Evolutionary conservation across 2,113 vertebrate genomes (phyloP).

Genomic region (Sialia sialis): DNA sequence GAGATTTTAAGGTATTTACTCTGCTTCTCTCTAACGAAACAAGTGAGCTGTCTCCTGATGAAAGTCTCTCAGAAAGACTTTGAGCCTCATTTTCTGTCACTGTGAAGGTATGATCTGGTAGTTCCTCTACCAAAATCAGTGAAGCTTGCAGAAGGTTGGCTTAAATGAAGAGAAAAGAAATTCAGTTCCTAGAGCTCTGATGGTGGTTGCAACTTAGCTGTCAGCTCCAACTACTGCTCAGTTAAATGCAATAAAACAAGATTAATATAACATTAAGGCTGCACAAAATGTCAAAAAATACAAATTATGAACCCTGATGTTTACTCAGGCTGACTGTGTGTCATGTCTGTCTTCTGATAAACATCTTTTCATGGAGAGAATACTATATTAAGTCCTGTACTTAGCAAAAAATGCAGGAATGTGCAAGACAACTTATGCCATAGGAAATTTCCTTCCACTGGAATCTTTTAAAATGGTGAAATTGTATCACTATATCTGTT

Average conservation of each 20-base stretch:
- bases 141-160: constrained; percentile 25
- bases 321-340: constrained; percentile 7
- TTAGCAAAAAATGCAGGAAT: background rate
- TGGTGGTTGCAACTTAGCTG: constrained; percentile 57
- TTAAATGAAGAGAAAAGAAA: constrained; percentile 43
- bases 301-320: constrained; percentile 28
- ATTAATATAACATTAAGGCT: constrained; percentile 47
- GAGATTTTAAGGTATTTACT: background rate
- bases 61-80: background rate
- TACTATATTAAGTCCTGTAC: background rate
- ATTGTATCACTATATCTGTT: background rate
- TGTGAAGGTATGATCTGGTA: background rate
- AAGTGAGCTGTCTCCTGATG: background rate
- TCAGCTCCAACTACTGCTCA: constrained; percentile 39
- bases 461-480: background rate
- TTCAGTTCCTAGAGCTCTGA: constrained; percentile 16
- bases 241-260: constrained; percentile 41
- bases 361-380: background rate
- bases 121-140: background rate
- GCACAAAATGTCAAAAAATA: constrained; percentile 37
- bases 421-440: background rate
- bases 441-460: background rate
- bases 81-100: background rate
- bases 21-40: background rate
- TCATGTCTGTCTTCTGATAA: constrained; percentile 12